These are phyloP conservation scores for Pao palembangensis DNA, from an alignment of 2,113 vertebrate species.

Conservation along the genomic window DNA sequence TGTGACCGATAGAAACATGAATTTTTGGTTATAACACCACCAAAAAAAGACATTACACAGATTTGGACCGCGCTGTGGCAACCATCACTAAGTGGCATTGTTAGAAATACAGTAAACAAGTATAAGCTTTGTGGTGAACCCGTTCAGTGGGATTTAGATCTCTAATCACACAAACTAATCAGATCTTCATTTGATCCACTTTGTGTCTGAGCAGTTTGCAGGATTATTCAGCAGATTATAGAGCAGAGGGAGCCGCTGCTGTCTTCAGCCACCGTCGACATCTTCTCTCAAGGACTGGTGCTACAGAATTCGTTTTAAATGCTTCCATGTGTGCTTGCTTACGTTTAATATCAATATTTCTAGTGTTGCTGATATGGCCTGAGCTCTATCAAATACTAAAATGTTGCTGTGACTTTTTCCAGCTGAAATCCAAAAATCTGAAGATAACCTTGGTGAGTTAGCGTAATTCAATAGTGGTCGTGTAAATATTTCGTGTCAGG, in stretches of 20 bases:
- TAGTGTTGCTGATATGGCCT: not conserved
- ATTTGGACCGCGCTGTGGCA: not conserved
- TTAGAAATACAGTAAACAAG: constrained; percentile 60
- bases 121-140: constrained; percentile 34
- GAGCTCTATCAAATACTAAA: not conserved
- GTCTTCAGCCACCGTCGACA: constrained; percentile 1
- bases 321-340: too few species aligned
- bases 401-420: constrained; percentile 28
- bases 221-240: constrained; percentile 66
- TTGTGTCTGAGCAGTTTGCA: constrained; percentile 56
- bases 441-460: constrained; percentile 12
- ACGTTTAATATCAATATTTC: not conserved
- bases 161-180: constrained; percentile 73
- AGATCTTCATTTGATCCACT: constrained; percentile 63
- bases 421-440: constrained; percentile 27
- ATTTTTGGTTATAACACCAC: not conserved
- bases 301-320: too few species aligned
- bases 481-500: constrained; percentile 41
- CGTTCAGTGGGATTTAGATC: constrained; percentile 44
- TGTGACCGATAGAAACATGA: too few species aligned
- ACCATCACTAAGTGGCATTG: constrained; percentile 15
- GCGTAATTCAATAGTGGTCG: constrained; percentile 40
- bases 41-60: not conserved
- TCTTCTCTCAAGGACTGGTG: too few species aligned
- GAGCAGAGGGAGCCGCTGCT: constrained; percentile 12